Percentiles rank a stretch among this genome's conserved stretches.
Evolutionary conservation across 2,797 vertebrate species (phyloP).

Genomic region (Aldrovandia affinis): DNA sequence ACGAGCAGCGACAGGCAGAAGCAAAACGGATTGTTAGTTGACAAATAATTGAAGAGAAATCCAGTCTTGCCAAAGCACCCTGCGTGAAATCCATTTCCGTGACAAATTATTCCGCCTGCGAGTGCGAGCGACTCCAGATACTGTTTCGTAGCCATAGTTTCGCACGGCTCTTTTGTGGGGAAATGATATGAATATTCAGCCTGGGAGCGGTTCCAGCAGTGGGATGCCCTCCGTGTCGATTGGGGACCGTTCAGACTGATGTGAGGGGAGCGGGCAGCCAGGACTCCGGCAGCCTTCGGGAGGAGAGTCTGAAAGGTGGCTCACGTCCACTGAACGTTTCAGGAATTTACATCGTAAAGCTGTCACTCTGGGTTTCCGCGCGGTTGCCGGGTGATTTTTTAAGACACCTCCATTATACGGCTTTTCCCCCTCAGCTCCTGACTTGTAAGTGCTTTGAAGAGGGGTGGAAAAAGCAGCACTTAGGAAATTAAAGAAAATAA

Average conservation of each 20-base stretch:
- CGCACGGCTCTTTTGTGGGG: background rate
- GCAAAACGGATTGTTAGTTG: background rate
- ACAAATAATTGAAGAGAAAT: background rate
- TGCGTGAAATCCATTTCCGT: background rate
- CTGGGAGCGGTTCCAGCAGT: conserved; percentile 1
- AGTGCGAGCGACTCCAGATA: background rate
- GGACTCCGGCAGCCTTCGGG: background rate
- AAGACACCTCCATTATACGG: conserved; percentile 36
- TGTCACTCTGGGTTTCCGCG: conserved; percentile 41
- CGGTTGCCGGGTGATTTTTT: conserved; percentile 24
- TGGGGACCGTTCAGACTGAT: background rate
- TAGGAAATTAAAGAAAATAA: background rate
- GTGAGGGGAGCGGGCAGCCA: background rate
- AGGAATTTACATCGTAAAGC: conserved; percentile 51
- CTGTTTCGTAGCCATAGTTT: background rate
- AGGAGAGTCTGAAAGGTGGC: conserved; percentile 2
- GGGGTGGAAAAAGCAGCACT: background rate
- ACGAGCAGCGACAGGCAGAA: background rate
- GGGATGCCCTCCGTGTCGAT: background rate
- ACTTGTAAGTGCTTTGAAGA: conserved; percentile 3
- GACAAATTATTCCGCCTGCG: background rate
- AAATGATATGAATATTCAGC: background rate
- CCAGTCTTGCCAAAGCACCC: background rate
- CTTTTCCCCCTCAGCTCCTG: conserved; percentile 6
- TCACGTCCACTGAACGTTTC: conserved; percentile 22